Conservation (phyloP, 2,888 invertebrate species). For the Oegoconia quadripuncta region DNA sequence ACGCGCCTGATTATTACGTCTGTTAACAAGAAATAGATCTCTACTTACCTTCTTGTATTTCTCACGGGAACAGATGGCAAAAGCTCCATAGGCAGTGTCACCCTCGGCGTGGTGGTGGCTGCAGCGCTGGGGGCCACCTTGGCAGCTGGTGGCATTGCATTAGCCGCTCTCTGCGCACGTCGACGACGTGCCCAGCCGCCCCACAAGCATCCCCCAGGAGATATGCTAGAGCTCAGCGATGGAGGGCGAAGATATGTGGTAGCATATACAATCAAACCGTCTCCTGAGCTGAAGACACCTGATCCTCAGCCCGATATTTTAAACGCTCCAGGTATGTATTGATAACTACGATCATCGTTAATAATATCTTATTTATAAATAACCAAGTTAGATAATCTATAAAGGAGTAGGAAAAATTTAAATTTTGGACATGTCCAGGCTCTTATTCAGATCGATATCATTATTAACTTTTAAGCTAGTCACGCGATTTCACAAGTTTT, state of each 20-base stretch:
- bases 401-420: no score
- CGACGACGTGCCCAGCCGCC: slow-evolving; percentile 54
- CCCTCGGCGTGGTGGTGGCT: slow-evolving; percentile 81
- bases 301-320: slow-evolving; percentile 89
- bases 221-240: slow-evolving; percentile 83
- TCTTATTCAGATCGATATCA: no score
- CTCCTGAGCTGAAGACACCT: slow-evolving; percentile 75
- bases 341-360: no score
- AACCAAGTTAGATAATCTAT: no score
- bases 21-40: no score
- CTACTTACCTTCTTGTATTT: not conserved
- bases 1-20: no score
- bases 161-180: slow-evolving; percentile 55
- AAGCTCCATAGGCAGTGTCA: slow-evolving; percentile 83
- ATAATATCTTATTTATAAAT: no score
- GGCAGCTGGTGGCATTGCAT: slow-evolving; percentile 53
- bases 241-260: slow-evolving; percentile 92
- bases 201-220: slow-evolving; percentile 67
- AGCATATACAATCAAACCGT: slow-evolving; percentile 89
- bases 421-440: no score
- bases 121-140: slow-evolving; percentile 53
- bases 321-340: slow-evolving; percentile 83
- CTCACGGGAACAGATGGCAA: slow-evolving; percentile 79
- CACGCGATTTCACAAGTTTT: no score
- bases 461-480: no score